Percentiles rank a stretch among this genome's conserved stretches.
Conservation (phyloP, 2,888 invertebrate species). For the Papilio protenor region DNA sequence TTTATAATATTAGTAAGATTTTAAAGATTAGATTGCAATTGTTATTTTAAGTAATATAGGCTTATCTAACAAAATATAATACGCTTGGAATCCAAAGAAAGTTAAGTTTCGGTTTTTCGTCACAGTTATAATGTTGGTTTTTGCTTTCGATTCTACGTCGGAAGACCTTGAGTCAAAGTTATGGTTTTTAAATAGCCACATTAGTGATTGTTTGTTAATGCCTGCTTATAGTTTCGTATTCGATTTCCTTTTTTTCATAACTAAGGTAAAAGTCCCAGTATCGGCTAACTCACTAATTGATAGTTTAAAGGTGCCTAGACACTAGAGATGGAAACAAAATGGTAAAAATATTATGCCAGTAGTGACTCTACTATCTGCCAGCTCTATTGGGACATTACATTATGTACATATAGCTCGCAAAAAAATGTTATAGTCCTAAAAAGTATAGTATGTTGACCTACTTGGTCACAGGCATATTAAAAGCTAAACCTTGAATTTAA, state of each 20-base stretch:
- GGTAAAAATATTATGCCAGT: too few relatives aligned
- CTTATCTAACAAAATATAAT: constrained; percentile 5
- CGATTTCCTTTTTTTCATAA: background rate
- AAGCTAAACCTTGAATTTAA: background rate
- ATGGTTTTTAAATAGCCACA: constrained; percentile 17
- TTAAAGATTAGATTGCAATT: background rate
- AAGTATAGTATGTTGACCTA: background rate
- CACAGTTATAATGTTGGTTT: constrained; percentile 23
- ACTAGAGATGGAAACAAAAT: too few relatives aligned
- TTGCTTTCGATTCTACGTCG: constrained; percentile 23
- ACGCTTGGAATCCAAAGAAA: constrained; percentile 22
- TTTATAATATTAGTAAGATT: too few relatives aligned
- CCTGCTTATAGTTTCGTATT: background rate
- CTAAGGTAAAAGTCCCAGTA: too few relatives aligned
- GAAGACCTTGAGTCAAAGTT: constrained; percentile 1
- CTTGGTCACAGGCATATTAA: background rate
- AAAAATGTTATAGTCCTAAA: constrained; percentile 5
- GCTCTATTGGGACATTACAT: background rate
- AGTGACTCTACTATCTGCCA: background rate
- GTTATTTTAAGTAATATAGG: background rate
- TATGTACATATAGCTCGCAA: background rate
- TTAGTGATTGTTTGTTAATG: background rate
- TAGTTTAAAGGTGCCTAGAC: too few relatives aligned
- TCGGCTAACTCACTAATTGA: too few relatives aligned
- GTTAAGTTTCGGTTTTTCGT: constrained; percentile 24